Percentiles rank a stretch among this genome's conserved stretches.
These are phyloP conservation scores for Psammodynastes pulverulentus DNA, from an alignment of 2,113 vertebrate genomes.

Conservation along the genomic window DNA sequence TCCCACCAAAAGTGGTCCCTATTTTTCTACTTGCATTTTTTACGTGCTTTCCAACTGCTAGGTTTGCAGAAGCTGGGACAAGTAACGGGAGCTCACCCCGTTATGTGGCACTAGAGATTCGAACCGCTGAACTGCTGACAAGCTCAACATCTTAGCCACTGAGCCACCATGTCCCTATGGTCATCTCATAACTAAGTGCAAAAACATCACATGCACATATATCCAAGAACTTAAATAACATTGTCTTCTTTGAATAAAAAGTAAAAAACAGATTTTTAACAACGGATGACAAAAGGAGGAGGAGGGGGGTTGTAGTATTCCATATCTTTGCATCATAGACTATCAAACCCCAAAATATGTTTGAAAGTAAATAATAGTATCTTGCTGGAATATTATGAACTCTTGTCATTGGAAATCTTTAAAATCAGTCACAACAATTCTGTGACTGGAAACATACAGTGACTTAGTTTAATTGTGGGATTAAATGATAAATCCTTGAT, in stretches of 20 bases:
- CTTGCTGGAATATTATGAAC: not conserved
- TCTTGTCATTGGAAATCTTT: not conserved
- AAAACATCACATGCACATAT: not conserved
- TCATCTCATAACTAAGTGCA: not conserved
- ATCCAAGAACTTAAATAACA: not conserved
- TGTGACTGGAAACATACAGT: not conserved
- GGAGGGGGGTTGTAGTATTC: not conserved
- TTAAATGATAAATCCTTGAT: not conserved
- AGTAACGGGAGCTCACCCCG: too few relatives aligned
- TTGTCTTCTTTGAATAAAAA: not conserved
- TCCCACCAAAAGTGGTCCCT: too few relatives aligned
- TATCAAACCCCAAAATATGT: not conserved
- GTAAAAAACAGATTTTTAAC: not conserved
- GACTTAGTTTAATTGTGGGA: not conserved
- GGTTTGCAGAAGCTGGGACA: too few relatives aligned
- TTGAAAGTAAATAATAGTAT: not conserved
- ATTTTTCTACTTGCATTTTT: too few relatives aligned
- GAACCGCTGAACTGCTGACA: too few relatives aligned
- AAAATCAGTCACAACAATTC: not conserved
- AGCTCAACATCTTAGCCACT: too few relatives aligned
- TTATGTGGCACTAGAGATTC: too few relatives aligned
- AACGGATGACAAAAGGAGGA: not conserved
- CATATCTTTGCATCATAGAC: not conserved
- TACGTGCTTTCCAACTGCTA: too few relatives aligned
- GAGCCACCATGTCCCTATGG: too few relatives aligned